A percentile compares a stretch with the other conserved stretches of the same genome.
phyloP scores from a whole-genome alignment of 1,140 invertebrate species.

The Psix sp. region DNA sequence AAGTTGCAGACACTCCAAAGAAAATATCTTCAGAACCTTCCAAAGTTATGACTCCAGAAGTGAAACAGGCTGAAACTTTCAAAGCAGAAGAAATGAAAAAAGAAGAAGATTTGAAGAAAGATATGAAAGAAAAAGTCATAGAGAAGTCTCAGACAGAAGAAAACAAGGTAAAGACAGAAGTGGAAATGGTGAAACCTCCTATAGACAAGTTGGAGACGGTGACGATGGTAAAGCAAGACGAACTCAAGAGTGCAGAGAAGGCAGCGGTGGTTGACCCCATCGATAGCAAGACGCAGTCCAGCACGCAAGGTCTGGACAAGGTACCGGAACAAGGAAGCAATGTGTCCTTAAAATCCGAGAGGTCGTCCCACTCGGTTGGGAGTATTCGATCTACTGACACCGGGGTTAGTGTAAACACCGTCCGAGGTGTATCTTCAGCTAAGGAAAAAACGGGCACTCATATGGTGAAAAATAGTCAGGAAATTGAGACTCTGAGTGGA shows the following conservation, averaged over 20 bases:
- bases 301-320: slow-evolving; percentile 50
- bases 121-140: background rate
- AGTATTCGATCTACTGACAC: slow-evolving; percentile 72
- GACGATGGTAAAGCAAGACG: no score
- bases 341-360: slow-evolving; percentile 66
- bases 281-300: slow-evolving; percentile 26
- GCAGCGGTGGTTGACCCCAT: slow-evolving; percentile 24
- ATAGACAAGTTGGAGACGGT: slow-evolving; percentile 2
- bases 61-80: slow-evolving; percentile 6
- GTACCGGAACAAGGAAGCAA: slow-evolving; percentile 64
- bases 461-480: slow-evolving; percentile 68
- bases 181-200: slow-evolving; percentile 1
- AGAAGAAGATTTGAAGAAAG: slow-evolving; percentile 13
- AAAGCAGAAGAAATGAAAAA: slow-evolving; percentile 2
- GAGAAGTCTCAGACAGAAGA: slow-evolving; percentile 9
- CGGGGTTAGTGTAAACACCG: slow-evolving; percentile 73
- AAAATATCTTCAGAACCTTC: background rate
- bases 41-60: background rate
- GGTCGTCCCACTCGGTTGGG: slow-evolving; percentile 65
- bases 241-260: background rate
- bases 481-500: slow-evolving; percentile 74
- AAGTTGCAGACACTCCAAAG: slow-evolving; percentile 7
- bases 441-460: slow-evolving; percentile 70
- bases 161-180: slow-evolving; percentile 12
- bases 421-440: slow-evolving; percentile 71